Conservation (phyloP, 2,797 vertebrate genomes). For the Falco columbarius region DNA sequence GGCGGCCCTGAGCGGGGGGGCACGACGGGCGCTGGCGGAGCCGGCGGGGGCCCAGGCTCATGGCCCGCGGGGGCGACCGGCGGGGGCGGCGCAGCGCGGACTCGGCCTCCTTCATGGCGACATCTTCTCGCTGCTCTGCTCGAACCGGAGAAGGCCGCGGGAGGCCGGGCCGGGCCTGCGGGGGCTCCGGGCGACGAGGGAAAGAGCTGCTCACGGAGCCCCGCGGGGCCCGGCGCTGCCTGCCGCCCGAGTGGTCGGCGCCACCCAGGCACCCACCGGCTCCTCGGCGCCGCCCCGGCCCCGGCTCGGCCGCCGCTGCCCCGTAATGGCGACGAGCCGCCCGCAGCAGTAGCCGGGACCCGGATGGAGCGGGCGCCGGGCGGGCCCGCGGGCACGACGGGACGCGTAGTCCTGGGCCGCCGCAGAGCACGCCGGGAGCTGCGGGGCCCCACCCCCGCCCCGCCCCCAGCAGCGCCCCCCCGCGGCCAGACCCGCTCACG, state of each 20-base stretch:
- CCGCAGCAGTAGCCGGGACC: conserved; percentile 81
- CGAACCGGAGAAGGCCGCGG: conserved; percentile 66
- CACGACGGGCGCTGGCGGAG: conserved; percentile 66
- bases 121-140: conserved; percentile 86
- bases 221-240: conserved; percentile 72
- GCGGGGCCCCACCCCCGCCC: too few relatives aligned
- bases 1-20: conserved; percentile 73
- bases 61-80: conserved; percentile 81
- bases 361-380: conserved; percentile 82
- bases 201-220: conserved; percentile 51
- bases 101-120: conserved; percentile 93
- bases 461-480: not conserved
- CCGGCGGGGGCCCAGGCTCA: conserved; percentile 90
- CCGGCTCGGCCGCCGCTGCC: conserved; percentile 66
- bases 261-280: conserved; percentile 62
- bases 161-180: conserved; percentile 72
- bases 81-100: conserved; percentile 84
- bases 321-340: conserved; percentile 95
- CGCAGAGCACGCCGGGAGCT: not conserved
- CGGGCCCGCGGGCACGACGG: conserved; percentile 46
- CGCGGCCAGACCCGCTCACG: not conserved
- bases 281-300: conserved; percentile 68
- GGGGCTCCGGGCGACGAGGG: conserved; percentile 16
- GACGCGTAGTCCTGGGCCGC: conserved; percentile 69
- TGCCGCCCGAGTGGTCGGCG: conserved; percentile 42